Conservation (phyloP, 2,113 vertebrate species). For the Trichomycterus rosablanca region DNA sequence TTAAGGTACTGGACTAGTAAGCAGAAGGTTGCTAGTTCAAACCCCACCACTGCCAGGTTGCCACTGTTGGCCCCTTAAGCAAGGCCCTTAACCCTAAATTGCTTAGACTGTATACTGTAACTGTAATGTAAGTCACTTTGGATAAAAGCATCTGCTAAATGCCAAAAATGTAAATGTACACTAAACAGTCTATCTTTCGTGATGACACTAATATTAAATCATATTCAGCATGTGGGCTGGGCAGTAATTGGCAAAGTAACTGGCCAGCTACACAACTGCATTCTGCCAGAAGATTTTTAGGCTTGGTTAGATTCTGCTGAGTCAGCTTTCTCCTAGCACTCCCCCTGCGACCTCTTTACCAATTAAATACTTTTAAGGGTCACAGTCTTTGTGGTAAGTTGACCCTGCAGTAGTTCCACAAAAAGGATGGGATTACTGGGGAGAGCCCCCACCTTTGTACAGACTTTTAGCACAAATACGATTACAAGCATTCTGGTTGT, state of each 20-base stretch:
- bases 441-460: background rate
- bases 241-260: background rate
- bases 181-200: too few species aligned
- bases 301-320: conserved; percentile 47
- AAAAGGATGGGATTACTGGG: conserved; percentile 36
- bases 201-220: background rate
- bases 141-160: too few species aligned
- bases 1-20: too few species aligned
- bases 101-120: too few species aligned
- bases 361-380: conserved; percentile 43
- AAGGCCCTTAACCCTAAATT: too few species aligned
- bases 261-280: background rate
- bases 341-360: conserved; percentile 13
- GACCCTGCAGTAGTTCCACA: conserved; percentile 24
- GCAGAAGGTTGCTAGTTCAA: too few species aligned
- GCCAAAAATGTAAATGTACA: too few species aligned
- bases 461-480: background rate
- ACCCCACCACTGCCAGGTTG: too few species aligned
- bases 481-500: too few species aligned
- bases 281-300: conserved; percentile 1
- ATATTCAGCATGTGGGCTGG: background rate
- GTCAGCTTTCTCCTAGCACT: conserved; percentile 61
- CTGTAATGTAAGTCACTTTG: too few species aligned
- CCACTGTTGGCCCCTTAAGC: too few species aligned
- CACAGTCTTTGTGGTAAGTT: conserved; percentile 52